phyloP scores from a whole-genome alignment of 2,113 vertebrate genomes.

The Seriola rivoliana region DNA sequence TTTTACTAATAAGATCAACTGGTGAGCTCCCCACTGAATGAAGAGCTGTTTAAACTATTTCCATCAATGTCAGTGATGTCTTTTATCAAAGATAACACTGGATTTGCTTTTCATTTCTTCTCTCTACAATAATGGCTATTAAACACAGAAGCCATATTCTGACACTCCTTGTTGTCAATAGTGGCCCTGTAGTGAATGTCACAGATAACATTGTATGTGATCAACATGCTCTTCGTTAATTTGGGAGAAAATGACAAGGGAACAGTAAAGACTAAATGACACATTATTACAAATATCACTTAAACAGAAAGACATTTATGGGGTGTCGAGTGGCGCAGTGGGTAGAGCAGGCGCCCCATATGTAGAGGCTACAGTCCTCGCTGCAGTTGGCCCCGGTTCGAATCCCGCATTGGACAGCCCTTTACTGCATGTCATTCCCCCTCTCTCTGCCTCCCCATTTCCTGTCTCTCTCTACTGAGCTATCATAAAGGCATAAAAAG shows the following conservation, averaged over 20 bases:
- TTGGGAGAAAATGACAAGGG: neutral
- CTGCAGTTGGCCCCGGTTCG: no score
- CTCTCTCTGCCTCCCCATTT: no score
- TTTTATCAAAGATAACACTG: neutral
- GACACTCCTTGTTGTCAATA: neutral
- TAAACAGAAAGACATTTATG: neutral
- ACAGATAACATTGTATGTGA: neutral
- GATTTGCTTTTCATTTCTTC: neutral
- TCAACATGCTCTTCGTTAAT: neutral
- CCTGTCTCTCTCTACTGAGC: no score
- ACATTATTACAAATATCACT: neutral
- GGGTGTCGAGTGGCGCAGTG: no score
- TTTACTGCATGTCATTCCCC: no score
- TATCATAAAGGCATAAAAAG: no score
- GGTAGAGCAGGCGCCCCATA: no score
- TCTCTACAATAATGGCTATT: neutral
- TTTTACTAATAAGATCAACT: neutral
- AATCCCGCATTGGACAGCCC: no score
- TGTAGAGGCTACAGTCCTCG: no score
- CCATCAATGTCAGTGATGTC: neutral
- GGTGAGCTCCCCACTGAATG: neutral
- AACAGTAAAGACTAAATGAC: neutral
- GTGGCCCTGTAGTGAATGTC: neutral
- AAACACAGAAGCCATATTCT: neutral
- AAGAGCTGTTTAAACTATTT: neutral